Base-by-base conservation (phyloP, 2,113 vertebrate genomes). In the Vicugna pacos region DNA sequence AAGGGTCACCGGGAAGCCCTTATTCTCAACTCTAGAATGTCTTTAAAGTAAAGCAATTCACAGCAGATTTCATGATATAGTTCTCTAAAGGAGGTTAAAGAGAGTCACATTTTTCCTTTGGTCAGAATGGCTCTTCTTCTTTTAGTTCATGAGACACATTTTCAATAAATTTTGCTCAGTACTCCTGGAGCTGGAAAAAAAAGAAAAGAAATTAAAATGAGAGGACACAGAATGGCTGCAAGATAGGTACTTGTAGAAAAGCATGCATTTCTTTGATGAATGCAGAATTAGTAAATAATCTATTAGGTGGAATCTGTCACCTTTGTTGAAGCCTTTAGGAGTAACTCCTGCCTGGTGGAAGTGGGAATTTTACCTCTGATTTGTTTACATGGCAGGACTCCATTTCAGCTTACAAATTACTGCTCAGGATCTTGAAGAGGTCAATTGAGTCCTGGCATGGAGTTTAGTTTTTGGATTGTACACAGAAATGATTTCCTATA, bases 21-120 rank as follows among this genome's bases (percentile, higher is more conserved):
- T 80, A 60, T 58, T 88, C 62, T 93, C 73, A 76, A 28, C 64
- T 94, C 22, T 62, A 69, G 20, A 72, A 54, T n/a, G 26, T 38
- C n/a, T 89, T 69, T 22, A 48, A 65, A 42, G 81, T 67, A 52
- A 54, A 82, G 26, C 48, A 46, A 67, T 83, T 50, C n/a, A 10
- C 10, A 11, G 72, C 26, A 19, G 14, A 91, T 77, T 86, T 93
- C 65, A 54, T 56, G 35, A 86, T 32, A 50, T 38, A 87, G 1
- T 93, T 80, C 84, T 91, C 38, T 93, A 89, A 96, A 83, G 58
- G 52, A 83, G 54, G 7, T 62, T 75, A 92, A 98, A 97, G 67
- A 42, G 50, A 72, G 26, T 16, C 76, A 15, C 79, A 46, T 83
- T 96, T 89, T 73, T 91, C 89, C 83, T 94, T 9, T 96, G 32